Conservation (phyloP, 2,797 vertebrate genomes). For the Melopsittacus undulatus region DNA sequence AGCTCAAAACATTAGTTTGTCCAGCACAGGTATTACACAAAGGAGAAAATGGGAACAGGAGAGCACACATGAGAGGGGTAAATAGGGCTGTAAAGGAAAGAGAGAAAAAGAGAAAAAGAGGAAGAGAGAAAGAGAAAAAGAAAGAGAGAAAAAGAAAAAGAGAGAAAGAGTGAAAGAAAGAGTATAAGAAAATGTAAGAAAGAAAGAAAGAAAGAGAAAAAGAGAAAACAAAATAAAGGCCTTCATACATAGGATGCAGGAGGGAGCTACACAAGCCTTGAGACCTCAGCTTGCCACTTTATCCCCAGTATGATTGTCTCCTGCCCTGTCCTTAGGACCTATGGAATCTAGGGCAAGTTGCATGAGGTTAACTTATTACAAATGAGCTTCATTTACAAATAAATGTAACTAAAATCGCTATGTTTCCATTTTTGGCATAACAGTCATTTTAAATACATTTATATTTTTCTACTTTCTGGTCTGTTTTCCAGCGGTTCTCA, state of each 20-base stretch:
- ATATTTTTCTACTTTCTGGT: background rate
- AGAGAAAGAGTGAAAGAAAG: background rate
- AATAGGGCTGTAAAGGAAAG: background rate
- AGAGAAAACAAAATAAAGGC: rapidly evolving
- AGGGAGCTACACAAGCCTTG: background rate
- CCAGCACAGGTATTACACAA: conserved; percentile 36
- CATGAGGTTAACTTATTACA: background rate
- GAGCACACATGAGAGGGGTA: background rate
- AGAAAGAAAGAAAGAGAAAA: rapidly evolving
- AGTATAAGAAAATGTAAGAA: no score
- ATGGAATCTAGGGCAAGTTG: background rate
- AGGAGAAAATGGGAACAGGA: background rate
- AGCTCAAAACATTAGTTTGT: background rate
- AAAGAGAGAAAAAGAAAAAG: rapidly evolving
- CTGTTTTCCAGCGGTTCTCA: background rate
- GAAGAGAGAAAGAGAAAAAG: no score
- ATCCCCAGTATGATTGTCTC: background rate
- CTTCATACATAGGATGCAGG: background rate
- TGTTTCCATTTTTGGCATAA: background rate
- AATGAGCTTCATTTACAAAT: background rate
- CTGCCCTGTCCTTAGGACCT: background rate
- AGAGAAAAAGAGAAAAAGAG: no score
- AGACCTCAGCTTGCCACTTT: background rate
- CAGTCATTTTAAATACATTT: background rate
- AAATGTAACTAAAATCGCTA: background rate